Base-by-base conservation (phyloP, 2,888 invertebrate species). In the Caenorhabditis uteleia region DNA sequence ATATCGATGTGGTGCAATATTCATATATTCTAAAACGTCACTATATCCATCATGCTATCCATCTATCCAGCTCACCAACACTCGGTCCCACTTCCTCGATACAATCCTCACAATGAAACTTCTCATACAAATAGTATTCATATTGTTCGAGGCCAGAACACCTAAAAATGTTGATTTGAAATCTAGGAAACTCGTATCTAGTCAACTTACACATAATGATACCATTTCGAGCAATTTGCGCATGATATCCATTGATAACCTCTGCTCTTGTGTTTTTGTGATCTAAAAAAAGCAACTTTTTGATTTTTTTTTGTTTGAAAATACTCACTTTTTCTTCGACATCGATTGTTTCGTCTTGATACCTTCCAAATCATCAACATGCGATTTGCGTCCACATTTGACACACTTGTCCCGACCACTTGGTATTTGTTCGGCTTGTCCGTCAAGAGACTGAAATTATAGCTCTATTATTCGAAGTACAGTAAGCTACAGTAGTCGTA, bases 201-300 rank as follows among this genome's bases (percentile, higher is more conserved):
- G 1, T n/a, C 29, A 31, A 53, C 60, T 42, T 88, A 92, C 91
- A 89, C 89, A 86, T 91, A 91, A 85, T 92, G 92, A 86, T 90
- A 92, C 92, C 92, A 92, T 84, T 91, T 90, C 85, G 89, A 90
- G 85, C 93, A 93, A 77, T 89, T 88, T 84, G 92, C 91, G 86
- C 93, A 93, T 87, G 91, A 90, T 85, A 92, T 92, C 92, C 91
- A 92, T 10, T 60, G 45, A 10, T 31, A 58, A 27, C 53, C 59
- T 2, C 47, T 45, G 4, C 44, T 12, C 16, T 55, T 59, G 29
- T 50, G 21, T 8, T 36, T 25, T 16, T 56, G 53, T 8, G 62
- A 57, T 23, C 57, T 56, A n/a, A n/a, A n/a, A n/a, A n/a, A n/a
- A n/a, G n/a, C n/a, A n/a, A n/a, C n/a, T n/a, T n/a, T n/a, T n/a